These are phyloP conservation scores for Antechinus flavipes DNA, from an alignment of 2,113 vertebrate species.

Conservation along the genomic window DNA sequence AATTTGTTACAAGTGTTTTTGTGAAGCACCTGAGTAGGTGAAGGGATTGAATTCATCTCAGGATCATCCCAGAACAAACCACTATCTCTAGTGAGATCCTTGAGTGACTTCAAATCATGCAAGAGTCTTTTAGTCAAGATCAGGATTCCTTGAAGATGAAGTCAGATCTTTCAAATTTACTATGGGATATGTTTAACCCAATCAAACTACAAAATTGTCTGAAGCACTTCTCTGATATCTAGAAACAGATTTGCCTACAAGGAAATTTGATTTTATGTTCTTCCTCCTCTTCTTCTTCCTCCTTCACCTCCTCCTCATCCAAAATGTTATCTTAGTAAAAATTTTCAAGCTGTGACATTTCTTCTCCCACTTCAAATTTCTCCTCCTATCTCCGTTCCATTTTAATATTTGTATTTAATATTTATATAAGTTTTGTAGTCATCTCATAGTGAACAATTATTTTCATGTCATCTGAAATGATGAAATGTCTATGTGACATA, in stretches of 20 bases:
- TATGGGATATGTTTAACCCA: not conserved
- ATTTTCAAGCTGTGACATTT: not conserved
- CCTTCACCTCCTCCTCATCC: not conserved
- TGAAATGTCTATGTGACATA: no score
- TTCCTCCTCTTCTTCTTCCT: not conserved
- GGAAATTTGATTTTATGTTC: not conserved
- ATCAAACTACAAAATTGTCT: not conserved
- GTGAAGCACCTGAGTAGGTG: not conserved
- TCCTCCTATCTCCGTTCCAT: not conserved
- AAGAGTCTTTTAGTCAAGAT: not conserved
- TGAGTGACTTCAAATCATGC: not conserved
- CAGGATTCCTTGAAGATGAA: no score
- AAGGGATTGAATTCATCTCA: not conserved
- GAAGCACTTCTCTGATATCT: not conserved
- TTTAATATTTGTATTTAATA: not conserved
- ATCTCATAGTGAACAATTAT: not conserved
- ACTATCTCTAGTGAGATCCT: no score
- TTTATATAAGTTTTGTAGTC: not conserved
- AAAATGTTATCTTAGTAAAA: not conserved
- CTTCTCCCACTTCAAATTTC: not conserved
- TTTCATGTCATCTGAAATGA: not conserved
- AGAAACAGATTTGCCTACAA: not conserved
- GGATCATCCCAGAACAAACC: fast-evolving
- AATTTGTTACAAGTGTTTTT: not conserved
- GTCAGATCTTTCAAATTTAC: not conserved